Conservation (phyloP, 2,113 vertebrate genomes). For the Amblyornis subalaris region DNA sequence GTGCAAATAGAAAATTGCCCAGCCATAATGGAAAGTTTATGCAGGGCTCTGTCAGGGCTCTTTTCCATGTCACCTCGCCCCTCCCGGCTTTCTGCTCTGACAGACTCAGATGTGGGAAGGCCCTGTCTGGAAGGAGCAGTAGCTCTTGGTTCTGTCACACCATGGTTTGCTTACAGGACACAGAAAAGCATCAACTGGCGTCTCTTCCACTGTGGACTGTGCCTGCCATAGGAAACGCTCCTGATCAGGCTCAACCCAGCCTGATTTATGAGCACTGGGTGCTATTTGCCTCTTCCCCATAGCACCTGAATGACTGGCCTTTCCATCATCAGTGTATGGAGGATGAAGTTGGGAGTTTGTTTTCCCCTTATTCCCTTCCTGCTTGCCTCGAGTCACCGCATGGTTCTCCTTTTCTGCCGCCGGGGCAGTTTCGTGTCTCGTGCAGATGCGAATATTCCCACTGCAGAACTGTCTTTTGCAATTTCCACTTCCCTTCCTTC, state of each 20-base stretch:
- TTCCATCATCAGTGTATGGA: neutral
- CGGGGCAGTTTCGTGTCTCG: neutral
- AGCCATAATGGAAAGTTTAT: conserved; percentile 41
- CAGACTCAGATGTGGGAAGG: conserved; percentile 2
- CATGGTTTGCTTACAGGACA: neutral
- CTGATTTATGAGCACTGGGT: neutral
- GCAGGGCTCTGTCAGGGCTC: conserved; percentile 23
- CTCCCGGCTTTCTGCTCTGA: neutral
- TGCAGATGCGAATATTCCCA: neutral
- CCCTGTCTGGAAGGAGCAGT: neutral
- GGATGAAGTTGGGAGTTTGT: neutral
- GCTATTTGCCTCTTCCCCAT: neutral
- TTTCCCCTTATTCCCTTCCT: neutral
- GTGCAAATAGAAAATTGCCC: conserved; percentile 53
- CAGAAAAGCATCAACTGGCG: neutral
- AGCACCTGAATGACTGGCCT: neutral
- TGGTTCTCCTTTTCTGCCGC: conserved; percentile 4
- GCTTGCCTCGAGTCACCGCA: rapidly evolving
- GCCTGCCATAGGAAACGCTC: neutral
- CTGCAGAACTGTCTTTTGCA: neutral
- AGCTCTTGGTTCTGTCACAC: neutral
- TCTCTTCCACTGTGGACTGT: neutral
- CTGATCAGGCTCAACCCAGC: neutral
- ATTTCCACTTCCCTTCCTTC: neutral
- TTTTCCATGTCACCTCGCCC: conserved; percentile 26